Evolutionary conservation across 2,888 invertebrate genomes (phyloP).

Genomic region (Caenorhabditis sp.): DNA sequence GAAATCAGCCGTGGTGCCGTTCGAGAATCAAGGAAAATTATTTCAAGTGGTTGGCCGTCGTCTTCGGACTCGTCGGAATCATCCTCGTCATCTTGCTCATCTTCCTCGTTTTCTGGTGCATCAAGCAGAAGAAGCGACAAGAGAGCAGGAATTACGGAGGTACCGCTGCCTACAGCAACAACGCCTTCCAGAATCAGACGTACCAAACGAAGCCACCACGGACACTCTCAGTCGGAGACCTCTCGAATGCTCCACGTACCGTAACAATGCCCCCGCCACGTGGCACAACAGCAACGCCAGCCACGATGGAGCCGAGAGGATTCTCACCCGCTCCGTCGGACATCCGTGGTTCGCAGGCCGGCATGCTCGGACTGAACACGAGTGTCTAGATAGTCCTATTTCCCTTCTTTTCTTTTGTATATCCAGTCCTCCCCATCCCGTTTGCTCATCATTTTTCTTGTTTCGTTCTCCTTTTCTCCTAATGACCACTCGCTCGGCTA

Average conservation of each 20-base stretch:
- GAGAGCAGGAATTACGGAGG: slow-evolving; percentile 42
- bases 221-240: slow-evolving; percentile 46
- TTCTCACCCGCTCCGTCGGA: slow-evolving; percentile 57
- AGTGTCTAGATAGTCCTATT: slow-evolving; percentile 44
- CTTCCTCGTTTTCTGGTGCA: slow-evolving; percentile 71
- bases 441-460: slow-evolving; percentile 38
- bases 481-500: slow-evolving; percentile 35
- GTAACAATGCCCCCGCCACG: slow-evolving; percentile 43
- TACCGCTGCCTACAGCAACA: slow-evolving; percentile 56
- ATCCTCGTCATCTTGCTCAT: slow-evolving; percentile 66
- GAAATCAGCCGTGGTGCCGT: slow-evolving; percentile 78
- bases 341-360: slow-evolving; percentile 48
- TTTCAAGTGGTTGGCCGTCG: slow-evolving; percentile 76
- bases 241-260: slow-evolving; percentile 53
- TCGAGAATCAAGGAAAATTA: slow-evolving; percentile 78
- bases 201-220: slow-evolving; percentile 56
- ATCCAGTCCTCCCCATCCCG: slow-evolving; percentile 31
- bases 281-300: slow-evolving; percentile 45
- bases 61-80: slow-evolving; percentile 69
- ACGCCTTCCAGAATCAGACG: slow-evolving; percentile 52
- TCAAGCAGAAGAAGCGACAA: slow-evolving; percentile 63
- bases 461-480: slow-evolving; percentile 13
- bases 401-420: not conserved
- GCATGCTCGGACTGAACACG: slow-evolving; percentile 56
- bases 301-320: slow-evolving; percentile 52